Conservation (phyloP, 2,888 invertebrate genomes). For the Melieria picta region DNA sequence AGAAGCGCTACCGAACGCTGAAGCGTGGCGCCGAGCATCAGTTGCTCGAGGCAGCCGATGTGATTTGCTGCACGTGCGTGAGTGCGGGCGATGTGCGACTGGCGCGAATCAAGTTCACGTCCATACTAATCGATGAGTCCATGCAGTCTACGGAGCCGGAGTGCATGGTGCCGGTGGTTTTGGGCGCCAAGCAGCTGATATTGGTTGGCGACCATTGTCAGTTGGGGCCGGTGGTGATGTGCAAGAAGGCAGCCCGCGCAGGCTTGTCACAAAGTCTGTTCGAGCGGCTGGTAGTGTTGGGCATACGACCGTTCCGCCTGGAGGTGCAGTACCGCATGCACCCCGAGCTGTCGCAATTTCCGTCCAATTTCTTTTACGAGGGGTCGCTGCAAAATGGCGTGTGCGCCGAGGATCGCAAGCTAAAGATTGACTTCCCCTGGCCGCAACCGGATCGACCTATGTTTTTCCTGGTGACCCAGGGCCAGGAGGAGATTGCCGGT, state of each 20-base stretch:
- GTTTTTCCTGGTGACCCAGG: conserved; percentile 98
- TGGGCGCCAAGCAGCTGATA: conserved; percentile 96
- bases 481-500: conserved; percentile 98
- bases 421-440: conserved; percentile 98
- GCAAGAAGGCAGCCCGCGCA: conserved; percentile 97
- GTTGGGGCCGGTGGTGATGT: conserved; percentile 98
- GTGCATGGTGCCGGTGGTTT: conserved; percentile 98
- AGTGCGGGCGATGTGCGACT: conserved; percentile 97
- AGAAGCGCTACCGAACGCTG: conserved; percentile 89
- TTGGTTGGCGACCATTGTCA: conserved; percentile 99
- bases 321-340: conserved; percentile 99
- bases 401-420: conserved; percentile 91
- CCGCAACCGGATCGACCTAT: conserved; percentile 95
- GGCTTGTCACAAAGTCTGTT: conserved; percentile 97
- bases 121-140: conserved; percentile 96
- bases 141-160: conserved; percentile 98
- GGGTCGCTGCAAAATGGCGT: conserved; percentile 99
- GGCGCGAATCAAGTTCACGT: conserved; percentile 92
- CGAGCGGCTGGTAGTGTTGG: conserved; percentile 95
- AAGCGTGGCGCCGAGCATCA: conserved; percentile 92
- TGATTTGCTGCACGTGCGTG: conserved; percentile 98
- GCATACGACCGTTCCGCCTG: conserved; percentile 94
- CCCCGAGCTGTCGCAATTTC: conserved; percentile 95
- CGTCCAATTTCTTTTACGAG: conserved; percentile 99
- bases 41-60: conserved; percentile 94